Base-by-base conservation (phyloP, 2,888 invertebrate genomes). In the Leptopilina myrica region DNA sequence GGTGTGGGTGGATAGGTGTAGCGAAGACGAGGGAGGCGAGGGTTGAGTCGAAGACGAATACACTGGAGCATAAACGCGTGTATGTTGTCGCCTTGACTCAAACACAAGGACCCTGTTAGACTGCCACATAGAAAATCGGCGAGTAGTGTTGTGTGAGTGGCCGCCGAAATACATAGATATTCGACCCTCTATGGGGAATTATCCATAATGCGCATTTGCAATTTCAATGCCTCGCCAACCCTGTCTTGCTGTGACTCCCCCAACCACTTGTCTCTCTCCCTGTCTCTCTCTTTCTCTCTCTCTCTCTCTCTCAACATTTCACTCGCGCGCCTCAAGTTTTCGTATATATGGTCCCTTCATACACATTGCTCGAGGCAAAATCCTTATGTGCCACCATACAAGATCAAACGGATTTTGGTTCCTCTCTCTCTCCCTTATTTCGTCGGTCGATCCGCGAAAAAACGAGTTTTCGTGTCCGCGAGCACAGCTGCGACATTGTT, bases 191-290 rank as follows among this genome's bases (percentile, higher is more conserved):
- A 90, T 88, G 89, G 90, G 90, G 90, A 91, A 91, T 91, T 91
- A 91, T 91, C 91, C 91, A 91, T 91, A 91, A 91, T 91, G 90
- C 90, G 91, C 90, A 91, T 91, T 91, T 91, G 91, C 91, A 91
- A 91, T 91, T 91, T 91, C 91, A 91, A 91, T 91, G 90, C 87
- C 87, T 87, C 86, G 88, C 85, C 87, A 85, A 86, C 9, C 84
- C 86, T 5, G 88, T 89, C 86, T 88, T 88, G 88, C 85, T 86
- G 86, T 84, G 86, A 85, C 85, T 85, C 84, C 84, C 85, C 86
- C 83, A 78, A 84, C 84, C 12, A 12, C 43, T 33, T 46, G 46
- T 46, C 9, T 46, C 46, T 46, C 46, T 46, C 85, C 20, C 20
- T 20, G 20, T 20, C 20, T 20, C 20, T 20, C 20, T 20, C 9